phyloP scores from a whole-genome alignment of 2,797 vertebrate genomes.

The Atherinosoma microstoma region DNA sequence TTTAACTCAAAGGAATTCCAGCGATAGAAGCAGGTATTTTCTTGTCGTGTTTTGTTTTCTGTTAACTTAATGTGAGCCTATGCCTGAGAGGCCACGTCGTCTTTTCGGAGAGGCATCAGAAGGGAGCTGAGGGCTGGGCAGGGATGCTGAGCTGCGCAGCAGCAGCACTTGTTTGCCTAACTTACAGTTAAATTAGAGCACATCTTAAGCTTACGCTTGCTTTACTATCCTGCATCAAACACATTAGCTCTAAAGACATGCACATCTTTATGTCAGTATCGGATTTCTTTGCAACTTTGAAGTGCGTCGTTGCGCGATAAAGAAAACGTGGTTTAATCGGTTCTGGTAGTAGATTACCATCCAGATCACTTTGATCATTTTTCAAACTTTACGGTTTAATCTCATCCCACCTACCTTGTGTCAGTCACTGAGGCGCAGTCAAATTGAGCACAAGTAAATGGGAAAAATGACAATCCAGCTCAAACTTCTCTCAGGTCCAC shows the following conservation, averaged over 20 bases:
- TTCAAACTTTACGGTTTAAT: constrained; percentile 31
- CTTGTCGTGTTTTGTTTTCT: neutral
- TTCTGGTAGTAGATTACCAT: neutral
- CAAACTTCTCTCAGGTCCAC: constrained; percentile 64
- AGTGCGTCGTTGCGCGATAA: constrained; percentile 4
- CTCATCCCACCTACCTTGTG: constrained; percentile 62
- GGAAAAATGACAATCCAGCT: constrained; percentile 66
- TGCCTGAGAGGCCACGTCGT: neutral
- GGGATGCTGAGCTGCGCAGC: constrained; percentile 61
- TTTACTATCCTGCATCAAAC: neutral
- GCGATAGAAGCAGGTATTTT: neutral
- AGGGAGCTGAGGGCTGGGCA: constrained; percentile 50
- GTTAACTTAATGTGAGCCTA: constrained; percentile 31
- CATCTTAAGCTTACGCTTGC: neutral
- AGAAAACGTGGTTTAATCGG: neutral
- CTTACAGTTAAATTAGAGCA: constrained; percentile 37
- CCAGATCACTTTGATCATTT: neutral
- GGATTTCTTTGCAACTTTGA: constrained; percentile 39
- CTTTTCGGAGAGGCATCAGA: constrained; percentile 24
- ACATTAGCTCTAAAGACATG: neutral
- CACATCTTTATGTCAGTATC: neutral
- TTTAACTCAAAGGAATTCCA: constrained; percentile 4
- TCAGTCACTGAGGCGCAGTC: constrained; percentile 28
- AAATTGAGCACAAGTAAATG: constrained; percentile 29
- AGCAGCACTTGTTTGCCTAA: constrained; percentile 51